A percentile compares a stretch with the other conserved stretches of the same genome.
phyloP scores from a whole-genome alignment of 1,140 invertebrate genomes.

The Cydia fagiglandana region DNA sequence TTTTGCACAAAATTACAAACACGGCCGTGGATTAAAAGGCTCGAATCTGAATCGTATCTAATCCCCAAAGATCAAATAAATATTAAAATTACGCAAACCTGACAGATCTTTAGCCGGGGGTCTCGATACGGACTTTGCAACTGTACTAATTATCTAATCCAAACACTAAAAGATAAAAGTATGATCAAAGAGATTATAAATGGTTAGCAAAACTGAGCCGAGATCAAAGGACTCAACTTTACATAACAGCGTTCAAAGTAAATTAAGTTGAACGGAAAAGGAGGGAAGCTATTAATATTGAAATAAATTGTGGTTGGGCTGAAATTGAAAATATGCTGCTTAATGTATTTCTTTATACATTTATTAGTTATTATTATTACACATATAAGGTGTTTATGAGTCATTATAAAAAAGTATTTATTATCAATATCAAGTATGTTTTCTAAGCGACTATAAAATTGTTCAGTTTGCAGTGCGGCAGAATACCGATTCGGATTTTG shows the following conservation, averaged over 20 bases:
- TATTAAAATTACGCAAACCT: background rate
- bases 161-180: conserved; percentile 39
- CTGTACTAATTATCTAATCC: conserved; percentile 49
- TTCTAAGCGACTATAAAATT: too few relatives aligned
- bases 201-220: conserved; percentile 32
- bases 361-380: background rate
- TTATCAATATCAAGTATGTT: too few relatives aligned
- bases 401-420: too few relatives aligned
- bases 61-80: conserved; percentile 32
- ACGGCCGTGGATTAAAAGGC: background rate
- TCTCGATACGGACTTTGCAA: conserved; percentile 35
- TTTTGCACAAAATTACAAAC: too few relatives aligned
- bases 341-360: background rate
- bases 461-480: too few relatives aligned
- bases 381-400: background rate
- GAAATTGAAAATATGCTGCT: background rate
- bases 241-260: conserved; percentile 47
- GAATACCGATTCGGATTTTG: too few relatives aligned
- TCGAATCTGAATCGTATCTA: conserved; percentile 24
- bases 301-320: background rate
- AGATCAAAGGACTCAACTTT: conserved; percentile 47
- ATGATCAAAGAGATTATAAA: conserved; percentile 25
- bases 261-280: conserved; percentile 50
- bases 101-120: background rate
- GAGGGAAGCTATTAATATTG: conserved; percentile 37